Conservation (phyloP, 2,113 vertebrate genomes). For the Empidonax alnorum region DNA sequence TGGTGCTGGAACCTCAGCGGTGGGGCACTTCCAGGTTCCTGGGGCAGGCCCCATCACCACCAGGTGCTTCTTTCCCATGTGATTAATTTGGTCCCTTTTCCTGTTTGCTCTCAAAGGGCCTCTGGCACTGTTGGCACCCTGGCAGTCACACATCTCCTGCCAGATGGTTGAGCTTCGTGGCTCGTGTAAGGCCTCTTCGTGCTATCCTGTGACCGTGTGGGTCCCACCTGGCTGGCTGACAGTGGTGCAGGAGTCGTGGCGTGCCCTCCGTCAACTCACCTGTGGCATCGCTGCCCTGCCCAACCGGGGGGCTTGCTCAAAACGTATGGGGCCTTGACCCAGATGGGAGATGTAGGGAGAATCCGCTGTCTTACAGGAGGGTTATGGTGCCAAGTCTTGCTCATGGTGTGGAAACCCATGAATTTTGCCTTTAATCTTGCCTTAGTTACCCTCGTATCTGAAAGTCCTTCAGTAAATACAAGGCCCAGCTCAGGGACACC, state of each 20-base stretch:
- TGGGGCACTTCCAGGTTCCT: neutral
- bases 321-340: neutral
- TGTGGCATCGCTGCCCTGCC: neutral
- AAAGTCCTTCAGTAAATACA: neutral
- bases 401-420: neutral
- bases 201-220: neutral
- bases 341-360: neutral
- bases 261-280: neutral
- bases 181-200: fast-evolving
- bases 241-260: neutral
- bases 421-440: neutral
- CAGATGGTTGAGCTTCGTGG: neutral
- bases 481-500: neutral
- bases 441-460: neutral
- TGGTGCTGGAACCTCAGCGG: neutral
- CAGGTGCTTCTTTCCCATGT: neutral
- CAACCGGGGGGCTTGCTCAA: neutral
- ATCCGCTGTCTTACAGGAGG: neutral
- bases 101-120: neutral
- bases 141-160: neutral
- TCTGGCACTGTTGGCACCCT: neutral
- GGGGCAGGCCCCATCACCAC: neutral
- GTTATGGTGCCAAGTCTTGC: neutral
- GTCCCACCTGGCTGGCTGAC: neutral
- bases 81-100: neutral